Conservation (phyloP, 2,113 vertebrate species). For the Chaetura pelagica region DNA sequence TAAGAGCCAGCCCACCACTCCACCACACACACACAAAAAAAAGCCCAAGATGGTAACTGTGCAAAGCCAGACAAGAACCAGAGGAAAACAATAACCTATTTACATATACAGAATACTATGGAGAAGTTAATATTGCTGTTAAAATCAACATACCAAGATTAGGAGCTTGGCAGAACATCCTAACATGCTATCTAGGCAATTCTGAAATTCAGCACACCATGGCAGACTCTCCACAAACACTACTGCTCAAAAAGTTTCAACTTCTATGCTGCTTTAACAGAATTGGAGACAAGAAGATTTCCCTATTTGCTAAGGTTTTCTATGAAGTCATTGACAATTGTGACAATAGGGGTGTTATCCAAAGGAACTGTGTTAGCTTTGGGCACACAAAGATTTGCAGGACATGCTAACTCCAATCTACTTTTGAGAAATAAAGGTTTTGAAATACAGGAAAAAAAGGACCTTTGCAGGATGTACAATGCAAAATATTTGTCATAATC, state of each 20-base stretch:
- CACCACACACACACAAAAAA: neutral
- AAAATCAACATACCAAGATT: neutral
- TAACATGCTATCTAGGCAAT: neutral
- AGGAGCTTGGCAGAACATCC: neutral
- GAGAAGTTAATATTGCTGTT: neutral
- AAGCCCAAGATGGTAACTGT: neutral
- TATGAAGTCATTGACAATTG: neutral
- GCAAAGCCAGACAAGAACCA: neutral
- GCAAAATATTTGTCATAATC: neutral
- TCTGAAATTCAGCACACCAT: neutral
- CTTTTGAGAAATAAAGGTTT: neutral
- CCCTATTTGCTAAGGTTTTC: neutral
- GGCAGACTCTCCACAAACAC: neutral
- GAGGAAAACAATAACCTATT: neutral
- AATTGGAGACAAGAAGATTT: neutral
- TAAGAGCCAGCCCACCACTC: neutral
- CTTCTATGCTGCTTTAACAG: neutral
- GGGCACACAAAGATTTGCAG: neutral
- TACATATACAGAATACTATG: neutral
- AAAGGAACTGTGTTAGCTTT: neutral
- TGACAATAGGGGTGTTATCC: neutral
- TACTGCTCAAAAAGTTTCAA: neutral
- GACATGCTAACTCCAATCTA: neutral
- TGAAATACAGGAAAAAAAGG: neutral
- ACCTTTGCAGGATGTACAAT: neutral